Base-by-base conservation (phyloP, 2,888 invertebrate species). In the Acrocera orbiculus region DNA sequence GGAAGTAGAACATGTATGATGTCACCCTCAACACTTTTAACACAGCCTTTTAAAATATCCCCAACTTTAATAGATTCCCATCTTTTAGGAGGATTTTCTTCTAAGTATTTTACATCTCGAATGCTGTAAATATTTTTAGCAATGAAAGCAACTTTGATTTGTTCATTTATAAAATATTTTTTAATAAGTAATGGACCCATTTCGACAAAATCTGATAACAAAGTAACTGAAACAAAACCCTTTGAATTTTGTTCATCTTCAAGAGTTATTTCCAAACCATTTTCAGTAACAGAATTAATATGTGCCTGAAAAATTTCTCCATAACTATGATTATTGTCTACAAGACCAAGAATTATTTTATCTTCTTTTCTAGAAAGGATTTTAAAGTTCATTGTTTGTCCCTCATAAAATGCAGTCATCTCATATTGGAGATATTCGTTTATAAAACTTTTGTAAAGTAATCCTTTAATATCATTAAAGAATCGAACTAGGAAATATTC, bases 391-490 rank as follows among this genome's bases (percentile, higher is more conserved):
- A 50, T 50, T 3, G 54, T 53, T 42, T 57, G 58, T 2, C 60
- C 60, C 19, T 47, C 50, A 20, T 46, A 46, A 14, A 55, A 47
- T 3, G 42, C 38, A 10, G 37, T 40, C 13, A 43, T 27, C 13
- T 50, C 52, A 17, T 39, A 41, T 3, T 16, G n/a, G 30, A 47
- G 42, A 1, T 46, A 32, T 1, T 44, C 42, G 5, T 36, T 44
- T 0, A 45, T 32, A 4, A 38, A 44, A 32, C 49, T 47, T 16
- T 49, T 53, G 35, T 51, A 53, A 3, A 65, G 47, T 5, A 56
- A 43, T 5, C 60, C 65, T 35, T 52, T 58, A 5, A 62, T 45
- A 35, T 53, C 51, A 28, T 56, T 51, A 22, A 63, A 64, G 32
- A 65, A 56, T 40, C 56, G 53, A 1, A 62, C 46, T 14, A 54